A percentile compares a stretch with the other conserved stretches of the same genome.
phyloP scores from a whole-genome alignment of 1,140 invertebrate species.

The Drosophila pseudoobscura region DNA sequence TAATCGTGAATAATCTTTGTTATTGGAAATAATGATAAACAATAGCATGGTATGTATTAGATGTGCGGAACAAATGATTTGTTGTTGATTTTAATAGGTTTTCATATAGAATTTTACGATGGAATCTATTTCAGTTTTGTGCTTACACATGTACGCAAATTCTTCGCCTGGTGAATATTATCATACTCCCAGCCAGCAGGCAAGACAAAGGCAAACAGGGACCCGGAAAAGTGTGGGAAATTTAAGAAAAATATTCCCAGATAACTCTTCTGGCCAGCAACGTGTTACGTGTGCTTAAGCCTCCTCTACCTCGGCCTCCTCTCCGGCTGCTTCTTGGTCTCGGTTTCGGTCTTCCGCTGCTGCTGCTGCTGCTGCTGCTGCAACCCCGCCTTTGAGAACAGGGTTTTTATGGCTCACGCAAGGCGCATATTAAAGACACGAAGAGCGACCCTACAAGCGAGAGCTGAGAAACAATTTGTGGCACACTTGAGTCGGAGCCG shows the following conservation, averaged over 20 bases:
- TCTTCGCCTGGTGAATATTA: too few species aligned
- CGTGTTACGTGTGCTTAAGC: conserved; percentile 73
- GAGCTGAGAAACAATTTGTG: conserved; percentile 34
- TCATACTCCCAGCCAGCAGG: background rate
- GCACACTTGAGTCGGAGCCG: background rate
- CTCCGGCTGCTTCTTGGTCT: conserved; percentile 10
- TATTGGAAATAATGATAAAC: too few species aligned
- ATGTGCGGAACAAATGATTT: too few species aligned
- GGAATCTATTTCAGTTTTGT: too few species aligned
- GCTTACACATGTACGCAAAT: too few species aligned
- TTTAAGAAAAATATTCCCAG: conserved; percentile 13
- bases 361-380: background rate
- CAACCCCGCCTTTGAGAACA: background rate
- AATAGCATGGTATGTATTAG: too few species aligned
- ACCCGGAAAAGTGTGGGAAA: conserved; percentile 13
- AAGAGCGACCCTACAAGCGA: conserved; percentile 11
- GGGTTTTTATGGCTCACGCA: conserved; percentile 56
- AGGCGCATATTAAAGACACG: conserved; percentile 64
- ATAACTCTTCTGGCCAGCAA: conserved; percentile 40
- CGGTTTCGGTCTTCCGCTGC: conserved; percentile 13
- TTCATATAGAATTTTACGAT: too few species aligned
- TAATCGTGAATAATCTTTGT: too few species aligned
- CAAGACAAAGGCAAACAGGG: background rate
- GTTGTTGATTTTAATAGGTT: too few species aligned
- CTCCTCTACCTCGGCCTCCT: conserved; percentile 24